Evolutionary conservation across 2,888 invertebrate genomes (phyloP).

Genomic region (Orthosia cruda): DNA sequence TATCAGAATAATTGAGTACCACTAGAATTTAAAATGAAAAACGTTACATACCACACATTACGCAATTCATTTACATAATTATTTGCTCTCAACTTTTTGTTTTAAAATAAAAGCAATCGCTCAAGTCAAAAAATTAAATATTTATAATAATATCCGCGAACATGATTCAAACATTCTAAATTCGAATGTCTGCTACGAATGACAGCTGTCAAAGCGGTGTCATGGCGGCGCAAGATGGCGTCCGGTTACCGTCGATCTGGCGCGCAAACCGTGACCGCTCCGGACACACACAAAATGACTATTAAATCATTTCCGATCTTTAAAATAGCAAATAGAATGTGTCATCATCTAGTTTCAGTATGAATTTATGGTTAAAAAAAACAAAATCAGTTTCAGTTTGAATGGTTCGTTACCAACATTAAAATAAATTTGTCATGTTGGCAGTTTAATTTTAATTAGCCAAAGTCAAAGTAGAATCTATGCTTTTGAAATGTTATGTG

Average conservation of each 20-base stretch:
- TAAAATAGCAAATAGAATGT: constrained; percentile 79
- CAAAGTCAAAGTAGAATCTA: not conserved
- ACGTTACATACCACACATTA: not conserved
- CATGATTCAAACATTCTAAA: constrained; percentile 87
- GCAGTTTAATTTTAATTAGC: constrained; percentile 36
- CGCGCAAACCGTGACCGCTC: constrained; percentile 82
- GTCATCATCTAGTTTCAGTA: constrained; percentile 61
- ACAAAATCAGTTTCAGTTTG: constrained; percentile 23
- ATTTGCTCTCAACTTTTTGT: not conserved
- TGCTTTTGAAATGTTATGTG: constrained; percentile 42
- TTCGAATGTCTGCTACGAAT: constrained; percentile 87
- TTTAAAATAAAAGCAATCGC: constrained; percentile 34
- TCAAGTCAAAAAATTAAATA: constrained; percentile 56
- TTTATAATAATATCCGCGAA: constrained; percentile 71
- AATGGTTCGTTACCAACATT: constrained; percentile 32
- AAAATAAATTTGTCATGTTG: constrained; percentile 44
- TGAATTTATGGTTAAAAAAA: constrained; percentile 36
- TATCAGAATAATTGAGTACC: not conserved
- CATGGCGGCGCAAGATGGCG: constrained; percentile 88
- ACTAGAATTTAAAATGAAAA: not conserved
- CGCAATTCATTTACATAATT: not conserved
- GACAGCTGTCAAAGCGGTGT: constrained; percentile 91
- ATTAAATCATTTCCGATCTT: constrained; percentile 87
- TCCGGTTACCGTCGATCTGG: constrained; percentile 89
- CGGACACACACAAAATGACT: constrained; percentile 81